A percentile compares a stretch with the other conserved stretches of the same genome.
These are phyloP conservation scores for Euura saliciscinereae DNA, from an alignment of 1,140 invertebrate species.

Conservation along the genomic window DNA sequence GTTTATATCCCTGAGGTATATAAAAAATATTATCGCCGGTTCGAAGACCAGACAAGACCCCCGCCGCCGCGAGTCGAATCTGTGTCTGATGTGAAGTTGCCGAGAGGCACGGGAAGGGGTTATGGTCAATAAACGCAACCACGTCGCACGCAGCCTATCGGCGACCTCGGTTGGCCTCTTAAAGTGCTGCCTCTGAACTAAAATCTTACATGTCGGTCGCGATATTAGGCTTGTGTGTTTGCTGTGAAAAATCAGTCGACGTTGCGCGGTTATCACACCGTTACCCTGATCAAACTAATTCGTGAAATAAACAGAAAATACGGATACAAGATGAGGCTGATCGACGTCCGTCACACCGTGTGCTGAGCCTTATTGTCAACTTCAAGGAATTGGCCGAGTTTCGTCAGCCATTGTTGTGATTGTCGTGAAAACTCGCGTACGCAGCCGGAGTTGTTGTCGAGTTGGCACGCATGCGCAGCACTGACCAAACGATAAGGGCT, in stretches of 20 bases:
- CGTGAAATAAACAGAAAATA: slow-evolving; percentile 7
- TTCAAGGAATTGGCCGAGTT: slow-evolving; percentile 44
- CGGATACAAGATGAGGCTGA: slow-evolving; percentile 22
- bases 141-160: slow-evolving; percentile 58
- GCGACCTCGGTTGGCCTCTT: slow-evolving; percentile 53
- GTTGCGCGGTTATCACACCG: slow-evolving; percentile 14
- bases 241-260: slow-evolving; percentile 33
- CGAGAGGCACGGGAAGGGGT: slow-evolving; percentile 53
- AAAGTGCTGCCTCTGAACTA: slow-evolving; percentile 46
- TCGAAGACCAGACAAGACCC: no score
- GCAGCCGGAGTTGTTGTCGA: slow-evolving; percentile 41
- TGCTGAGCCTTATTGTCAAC: slow-evolving; percentile 31
- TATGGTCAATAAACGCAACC: slow-evolving; percentile 61
- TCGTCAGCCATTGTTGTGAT: slow-evolving; percentile 52
- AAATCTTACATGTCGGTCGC: slow-evolving; percentile 53
- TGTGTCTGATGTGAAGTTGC: slow-evolving; percentile 38
- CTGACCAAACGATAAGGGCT: slow-evolving; percentile 25
- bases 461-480: slow-evolving; percentile 34
- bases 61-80: no score
- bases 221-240: slow-evolving; percentile 45
- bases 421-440: slow-evolving; percentile 36
- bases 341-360: neutral
- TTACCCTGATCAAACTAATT: neutral
- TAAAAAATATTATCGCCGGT: no score
- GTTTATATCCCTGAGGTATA: no score